Conservation (phyloP, 2,797 vertebrate genomes). For the Phoebastria nigripes region DNA sequence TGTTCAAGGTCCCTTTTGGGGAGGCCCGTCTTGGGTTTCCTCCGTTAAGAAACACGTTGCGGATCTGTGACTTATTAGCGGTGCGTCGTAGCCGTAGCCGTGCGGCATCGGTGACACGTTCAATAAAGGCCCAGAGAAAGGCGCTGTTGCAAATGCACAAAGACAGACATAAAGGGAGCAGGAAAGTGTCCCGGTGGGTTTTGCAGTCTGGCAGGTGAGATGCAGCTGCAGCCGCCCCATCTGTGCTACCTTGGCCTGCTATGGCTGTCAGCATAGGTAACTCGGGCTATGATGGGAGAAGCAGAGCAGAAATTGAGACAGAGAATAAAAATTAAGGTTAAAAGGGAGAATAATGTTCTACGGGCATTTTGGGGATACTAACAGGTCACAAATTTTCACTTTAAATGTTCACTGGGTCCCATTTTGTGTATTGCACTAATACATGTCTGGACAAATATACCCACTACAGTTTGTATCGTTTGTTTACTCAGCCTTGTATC, state of each 20-base stretch:
- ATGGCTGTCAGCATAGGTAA: slow-evolving; percentile 59
- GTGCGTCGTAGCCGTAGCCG: not conserved
- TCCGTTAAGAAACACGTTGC: accelerated
- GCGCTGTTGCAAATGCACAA: slow-evolving; percentile 66
- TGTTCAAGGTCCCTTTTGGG: slow-evolving; percentile 1
- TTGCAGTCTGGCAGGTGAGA: slow-evolving; percentile 73
- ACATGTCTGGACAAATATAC: slow-evolving; percentile 38
- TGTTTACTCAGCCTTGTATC: slow-evolving; percentile 50
- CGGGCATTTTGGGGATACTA: slow-evolving; percentile 56
- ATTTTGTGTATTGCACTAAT: slow-evolving; percentile 40
- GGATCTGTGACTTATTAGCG: not conserved
- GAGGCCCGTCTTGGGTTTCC: slow-evolving; percentile 22
- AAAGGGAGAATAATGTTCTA: slow-evolving; percentile 60
- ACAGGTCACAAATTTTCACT: slow-evolving; percentile 62
- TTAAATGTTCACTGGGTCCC: slow-evolving; percentile 42
- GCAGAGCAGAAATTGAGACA: slow-evolving; percentile 67
- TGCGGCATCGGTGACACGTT: slow-evolving; percentile 35
- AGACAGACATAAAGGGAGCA: slow-evolving; percentile 70
- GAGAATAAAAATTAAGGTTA: slow-evolving; percentile 66
- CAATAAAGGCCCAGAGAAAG: slow-evolving; percentile 67
- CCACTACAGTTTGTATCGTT: not conserved
- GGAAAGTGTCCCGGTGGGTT: slow-evolving; percentile 68
- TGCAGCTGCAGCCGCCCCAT: slow-evolving; percentile 74
- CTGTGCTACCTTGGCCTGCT: slow-evolving; percentile 72
- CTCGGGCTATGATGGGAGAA: slow-evolving; percentile 59